phyloP scores from a whole-genome alignment of 2,113 vertebrate species.

The Phasianus colchicus region DNA sequence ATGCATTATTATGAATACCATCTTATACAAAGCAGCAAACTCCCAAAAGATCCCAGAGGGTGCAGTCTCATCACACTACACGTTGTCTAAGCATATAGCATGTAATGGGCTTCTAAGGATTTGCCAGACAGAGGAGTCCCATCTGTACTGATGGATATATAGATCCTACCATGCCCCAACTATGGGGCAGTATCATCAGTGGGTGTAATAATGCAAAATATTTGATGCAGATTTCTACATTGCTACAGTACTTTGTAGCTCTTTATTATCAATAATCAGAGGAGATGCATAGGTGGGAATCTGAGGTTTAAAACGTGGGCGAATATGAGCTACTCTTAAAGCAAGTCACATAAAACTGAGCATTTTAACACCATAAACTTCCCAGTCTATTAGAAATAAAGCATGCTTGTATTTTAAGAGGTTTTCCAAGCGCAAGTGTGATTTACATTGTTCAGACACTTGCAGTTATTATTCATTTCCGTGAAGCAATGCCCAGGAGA shows the following conservation, averaged over 20 bases:
- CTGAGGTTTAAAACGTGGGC: slow-evolving; percentile 15
- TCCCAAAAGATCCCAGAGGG: background rate
- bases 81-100: background rate
- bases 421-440: slow-evolving; percentile 68
- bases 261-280: background rate
- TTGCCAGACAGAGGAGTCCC: background rate
- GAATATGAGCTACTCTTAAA: slow-evolving; percentile 48
- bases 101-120: background rate
- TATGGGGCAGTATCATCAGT: accelerated
- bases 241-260: background rate
- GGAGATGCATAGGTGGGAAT: background rate
- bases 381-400: slow-evolving; percentile 65
- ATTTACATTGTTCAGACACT: slow-evolving; percentile 73
- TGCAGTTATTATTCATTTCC: slow-evolving; percentile 72
- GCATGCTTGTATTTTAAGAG: slow-evolving; percentile 74
- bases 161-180: background rate
- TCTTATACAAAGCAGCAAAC: background rate
- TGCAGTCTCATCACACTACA: background rate
- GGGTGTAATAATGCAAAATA: background rate
- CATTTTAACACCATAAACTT: slow-evolving; percentile 63
- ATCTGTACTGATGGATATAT: background rate
- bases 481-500: slow-evolving; percentile 65
- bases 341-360: slow-evolving; percentile 31
- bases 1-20: background rate
- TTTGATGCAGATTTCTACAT: background rate